Percentiles rank a stretch among this genome's conserved stretches.
Evolutionary conservation across 2,888 invertebrate genomes (phyloP).

Genomic region (Cantharis nigra): DNA sequence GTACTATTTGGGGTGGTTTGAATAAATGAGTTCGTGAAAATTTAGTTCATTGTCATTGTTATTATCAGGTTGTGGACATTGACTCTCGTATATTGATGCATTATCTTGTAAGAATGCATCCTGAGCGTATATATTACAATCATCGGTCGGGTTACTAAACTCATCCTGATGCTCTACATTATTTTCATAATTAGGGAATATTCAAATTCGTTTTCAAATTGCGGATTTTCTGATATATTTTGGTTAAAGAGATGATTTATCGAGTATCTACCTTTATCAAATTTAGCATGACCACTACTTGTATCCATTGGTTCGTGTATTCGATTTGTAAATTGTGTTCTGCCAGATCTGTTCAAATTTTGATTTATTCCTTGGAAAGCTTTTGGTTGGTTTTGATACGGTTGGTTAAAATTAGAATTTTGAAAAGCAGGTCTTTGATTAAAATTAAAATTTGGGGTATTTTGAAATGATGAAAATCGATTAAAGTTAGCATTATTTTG

Average conservation of each 20-base stretch:
- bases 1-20: not conserved
- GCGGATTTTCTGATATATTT: not conserved
- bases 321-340: too few relatives aligned
- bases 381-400: not conserved
- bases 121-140: not conserved
- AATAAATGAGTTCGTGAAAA: not conserved
- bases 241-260: not conserved
- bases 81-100: not conserved
- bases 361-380: not conserved
- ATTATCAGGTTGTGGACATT: not conserved
- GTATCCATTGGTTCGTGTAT: not conserved
- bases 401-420: not conserved
- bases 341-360: too few relatives aligned
- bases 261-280: not conserved
- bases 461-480: not conserved
- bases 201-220: not conserved
- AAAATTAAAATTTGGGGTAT: not conserved
- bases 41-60: not conserved
- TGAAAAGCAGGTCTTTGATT: not conserved
- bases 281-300: not conserved
- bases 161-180: not conserved
- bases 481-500: too few relatives aligned
- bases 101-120: not conserved
- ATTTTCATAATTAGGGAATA: not conserved
- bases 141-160: not conserved